Conservation (phyloP, 1,140 invertebrate genomes). For the Anadara kagoshimensis region DNA sequence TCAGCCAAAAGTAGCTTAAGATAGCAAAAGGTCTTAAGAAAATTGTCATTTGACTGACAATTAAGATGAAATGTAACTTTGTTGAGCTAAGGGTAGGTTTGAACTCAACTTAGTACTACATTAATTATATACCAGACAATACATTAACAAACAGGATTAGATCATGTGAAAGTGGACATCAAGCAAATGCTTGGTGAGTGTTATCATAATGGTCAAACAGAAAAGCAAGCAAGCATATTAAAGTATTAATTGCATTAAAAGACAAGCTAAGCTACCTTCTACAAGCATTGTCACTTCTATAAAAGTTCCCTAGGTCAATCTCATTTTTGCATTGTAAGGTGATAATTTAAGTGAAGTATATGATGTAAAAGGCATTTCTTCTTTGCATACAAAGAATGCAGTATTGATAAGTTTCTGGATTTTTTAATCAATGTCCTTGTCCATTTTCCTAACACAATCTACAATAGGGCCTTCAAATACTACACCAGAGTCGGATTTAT, state of each 20-base stretch:
- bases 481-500: too few species aligned
- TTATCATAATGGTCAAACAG: not conserved
- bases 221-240: not conserved
- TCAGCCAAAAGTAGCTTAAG: not conserved
- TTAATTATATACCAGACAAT: too few species aligned
- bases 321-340: slow-evolving; percentile 18
- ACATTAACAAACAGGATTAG: too few species aligned
- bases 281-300: slow-evolving; percentile 18
- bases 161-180: too few species aligned
- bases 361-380: not conserved
- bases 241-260: not conserved
- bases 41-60: not conserved
- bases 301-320: slow-evolving; percentile 19
- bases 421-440: too few species aligned
- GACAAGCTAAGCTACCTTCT: slow-evolving; percentile 14
- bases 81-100: too few species aligned
- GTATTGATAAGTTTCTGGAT: slow-evolving; percentile 2
- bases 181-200: too few species aligned
- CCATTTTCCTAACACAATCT: too few species aligned
- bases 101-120: too few species aligned
- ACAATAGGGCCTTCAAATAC: too few species aligned
- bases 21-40: not conserved
- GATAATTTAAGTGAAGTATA: slow-evolving; percentile 19
- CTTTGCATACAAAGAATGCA: slow-evolving; percentile 6
- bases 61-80: too few species aligned